Conservation (phyloP, 2,888 invertebrate genomes). For the Apodemia duryi region DNA sequence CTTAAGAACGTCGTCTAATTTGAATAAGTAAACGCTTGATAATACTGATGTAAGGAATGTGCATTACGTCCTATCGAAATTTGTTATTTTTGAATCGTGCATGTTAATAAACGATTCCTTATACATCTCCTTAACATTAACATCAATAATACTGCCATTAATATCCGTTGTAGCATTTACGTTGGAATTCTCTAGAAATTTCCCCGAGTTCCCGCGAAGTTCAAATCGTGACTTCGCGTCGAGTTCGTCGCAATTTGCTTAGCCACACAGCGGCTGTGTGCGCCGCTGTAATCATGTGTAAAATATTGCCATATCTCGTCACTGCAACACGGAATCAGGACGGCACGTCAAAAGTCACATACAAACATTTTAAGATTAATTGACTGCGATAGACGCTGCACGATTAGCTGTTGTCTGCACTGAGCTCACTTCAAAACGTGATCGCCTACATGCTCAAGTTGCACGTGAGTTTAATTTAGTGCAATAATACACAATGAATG, state of each 20-base stretch:
- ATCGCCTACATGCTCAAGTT: slow-evolving; percentile 26
- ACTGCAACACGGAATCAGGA: slow-evolving; percentile 61
- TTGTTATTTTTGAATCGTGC: slow-evolving; percentile 17
- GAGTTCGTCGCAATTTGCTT: slow-evolving; percentile 77
- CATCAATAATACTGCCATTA: slow-evolving; percentile 60
- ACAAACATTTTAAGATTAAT: slow-evolving; percentile 59
- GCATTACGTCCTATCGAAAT: background rate
- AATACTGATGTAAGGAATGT: background rate
- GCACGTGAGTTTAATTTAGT: slow-evolving; percentile 14
- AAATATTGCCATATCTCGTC: slow-evolving; percentile 71
- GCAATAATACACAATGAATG: slow-evolving; percentile 33
- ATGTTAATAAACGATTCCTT: slow-evolving; percentile 18
- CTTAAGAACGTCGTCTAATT: slow-evolving; percentile 60
- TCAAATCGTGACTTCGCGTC: slow-evolving; percentile 76
- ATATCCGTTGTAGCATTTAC: slow-evolving; percentile 71
- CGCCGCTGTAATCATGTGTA: slow-evolving; percentile 76
- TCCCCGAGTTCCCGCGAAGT: slow-evolving; percentile 72
- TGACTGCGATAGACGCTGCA: slow-evolving; percentile 57
- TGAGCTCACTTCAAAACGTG: slow-evolving; percentile 29
- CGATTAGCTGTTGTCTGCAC: slow-evolving; percentile 50
- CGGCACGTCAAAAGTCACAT: slow-evolving; percentile 62
- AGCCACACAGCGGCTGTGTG: slow-evolving; percentile 70
- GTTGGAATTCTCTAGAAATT: slow-evolving; percentile 73
- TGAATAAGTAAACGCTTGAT: slow-evolving; percentile 48
- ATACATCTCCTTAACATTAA: slow-evolving; percentile 31